These are phyloP conservation scores for Ispidina picta DNA, from an alignment of 2,797 vertebrate genomes.

Conservation along the genomic window DNA sequence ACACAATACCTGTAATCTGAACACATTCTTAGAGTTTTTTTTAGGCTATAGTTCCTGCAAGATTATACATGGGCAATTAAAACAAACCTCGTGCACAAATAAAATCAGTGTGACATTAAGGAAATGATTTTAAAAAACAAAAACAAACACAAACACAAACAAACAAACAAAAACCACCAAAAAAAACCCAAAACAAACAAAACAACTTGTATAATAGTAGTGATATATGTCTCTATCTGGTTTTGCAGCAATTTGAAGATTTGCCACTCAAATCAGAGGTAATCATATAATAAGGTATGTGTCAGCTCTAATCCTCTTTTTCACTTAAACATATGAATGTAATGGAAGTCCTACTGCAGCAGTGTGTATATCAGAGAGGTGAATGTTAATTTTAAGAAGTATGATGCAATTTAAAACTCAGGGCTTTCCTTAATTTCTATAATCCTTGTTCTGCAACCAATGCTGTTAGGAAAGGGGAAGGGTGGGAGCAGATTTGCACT, in stretches of 20 bases:
- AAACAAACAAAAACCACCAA: too few relatives aligned
- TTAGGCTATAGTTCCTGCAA: not conserved
- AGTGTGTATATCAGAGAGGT: not conserved
- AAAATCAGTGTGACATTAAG: conserved; percentile 7
- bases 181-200: too few relatives aligned
- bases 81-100: conserved; percentile 23
- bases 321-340: not conserved
- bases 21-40: not conserved
- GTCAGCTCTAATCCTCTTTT: not conserved
- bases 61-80: conserved; percentile 16
- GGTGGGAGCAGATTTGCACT: not conserved
- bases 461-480: not conserved
- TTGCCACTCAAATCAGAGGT: not conserved
- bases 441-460: not conserved
- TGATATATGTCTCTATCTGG: not conserved
- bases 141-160: too few relatives aligned
- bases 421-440: not conserved
- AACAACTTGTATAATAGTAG: not conserved
- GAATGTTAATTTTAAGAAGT: not conserved
- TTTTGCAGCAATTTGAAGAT: not conserved
- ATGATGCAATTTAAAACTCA: not conserved
- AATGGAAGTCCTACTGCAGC: not conserved
- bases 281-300: not conserved
- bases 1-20: not conserved
- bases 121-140: not conserved